phyloP scores from a whole-genome alignment of 2,113 vertebrate species.

The Rhegmatorhina hoffmannsi region DNA sequence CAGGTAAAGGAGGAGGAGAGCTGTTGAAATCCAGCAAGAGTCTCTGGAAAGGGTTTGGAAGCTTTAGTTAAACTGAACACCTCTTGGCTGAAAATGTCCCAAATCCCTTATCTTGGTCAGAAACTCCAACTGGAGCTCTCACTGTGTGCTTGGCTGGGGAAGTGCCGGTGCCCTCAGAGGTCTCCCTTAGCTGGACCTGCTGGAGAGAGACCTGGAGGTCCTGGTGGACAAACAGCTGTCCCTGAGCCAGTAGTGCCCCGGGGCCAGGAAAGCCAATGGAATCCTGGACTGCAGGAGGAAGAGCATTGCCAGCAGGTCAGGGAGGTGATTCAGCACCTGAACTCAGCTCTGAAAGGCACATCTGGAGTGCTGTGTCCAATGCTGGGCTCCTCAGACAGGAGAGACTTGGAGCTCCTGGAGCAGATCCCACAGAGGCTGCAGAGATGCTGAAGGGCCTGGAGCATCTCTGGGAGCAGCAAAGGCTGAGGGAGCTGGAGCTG shows the following conservation, averaged over 20 bases:
- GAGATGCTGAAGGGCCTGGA: neutral
- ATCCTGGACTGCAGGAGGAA: neutral
- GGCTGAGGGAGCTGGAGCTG: neutral
- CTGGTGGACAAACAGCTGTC: neutral
- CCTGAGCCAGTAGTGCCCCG: neutral
- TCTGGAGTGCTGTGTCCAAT: neutral
- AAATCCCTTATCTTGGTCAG: neutral
- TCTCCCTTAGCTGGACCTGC: neutral
- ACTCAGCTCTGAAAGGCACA: neutral
- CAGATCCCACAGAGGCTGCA: neutral
- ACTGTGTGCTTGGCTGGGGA: neutral
- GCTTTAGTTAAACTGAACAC: neutral
- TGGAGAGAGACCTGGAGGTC: neutral
- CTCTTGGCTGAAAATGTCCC: neutral
- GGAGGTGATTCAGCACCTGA: neutral
- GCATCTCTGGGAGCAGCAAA: neutral
- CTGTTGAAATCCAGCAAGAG: neutral
- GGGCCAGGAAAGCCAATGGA: too few relatives aligned
- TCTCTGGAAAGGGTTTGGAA: neutral
- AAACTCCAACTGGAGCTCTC: neutral
- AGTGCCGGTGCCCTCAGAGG: accelerated
- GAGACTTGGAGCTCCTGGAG: neutral
- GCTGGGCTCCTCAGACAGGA: neutral
- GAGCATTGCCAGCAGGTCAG: neutral
- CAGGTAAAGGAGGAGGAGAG: neutral